A percentile compares a stretch with the other conserved stretches of the same genome.
phyloP scores from a whole-genome alignment of 2,797 vertebrate species.

The Holocentrus rufus region DNA sequence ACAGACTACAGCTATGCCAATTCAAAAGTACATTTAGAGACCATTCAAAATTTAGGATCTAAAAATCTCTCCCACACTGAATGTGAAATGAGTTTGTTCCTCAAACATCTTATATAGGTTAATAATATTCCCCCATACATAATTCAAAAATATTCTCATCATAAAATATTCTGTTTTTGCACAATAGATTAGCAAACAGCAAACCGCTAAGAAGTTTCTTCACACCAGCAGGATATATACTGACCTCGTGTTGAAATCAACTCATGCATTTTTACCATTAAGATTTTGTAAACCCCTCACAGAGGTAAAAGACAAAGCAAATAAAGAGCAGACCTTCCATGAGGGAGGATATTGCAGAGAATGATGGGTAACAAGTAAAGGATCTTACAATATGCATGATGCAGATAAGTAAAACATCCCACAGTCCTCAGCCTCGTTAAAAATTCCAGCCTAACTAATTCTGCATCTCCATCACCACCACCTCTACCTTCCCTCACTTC shows the following conservation, averaged over 20 bases:
- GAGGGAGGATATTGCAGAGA: not conserved
- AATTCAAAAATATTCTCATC: conserved; percentile 63
- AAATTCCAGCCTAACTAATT: not conserved
- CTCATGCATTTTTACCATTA: not conserved
- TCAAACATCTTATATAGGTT: conserved; percentile 68
- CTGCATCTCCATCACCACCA: not conserved
- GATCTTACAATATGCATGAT: too few species aligned
- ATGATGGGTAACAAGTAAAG: not conserved
- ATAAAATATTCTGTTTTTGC: conserved; percentile 69
- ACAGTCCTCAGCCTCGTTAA: not conserved
- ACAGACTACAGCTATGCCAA: conserved; percentile 18
- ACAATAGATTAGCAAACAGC: conserved; percentile 56
- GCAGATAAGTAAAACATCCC: not conserved
- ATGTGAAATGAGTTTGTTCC: conserved; percentile 52
- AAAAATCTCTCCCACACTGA: conserved; percentile 49
- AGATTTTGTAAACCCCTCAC: not conserved
- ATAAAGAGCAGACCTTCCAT: not conserved
- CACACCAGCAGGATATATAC: conserved; percentile 21
- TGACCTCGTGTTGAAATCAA: conserved; percentile 1
- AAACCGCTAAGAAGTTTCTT: conserved; percentile 37
- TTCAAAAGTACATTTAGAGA: conserved; percentile 43
- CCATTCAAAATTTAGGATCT: conserved; percentile 26
- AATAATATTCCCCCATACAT: conserved; percentile 73
- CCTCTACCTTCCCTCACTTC: not conserved
- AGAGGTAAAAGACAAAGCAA: not conserved